Base-by-base conservation (phyloP, 2,888 invertebrate species). In the Ichneumon xanthorius region DNA sequence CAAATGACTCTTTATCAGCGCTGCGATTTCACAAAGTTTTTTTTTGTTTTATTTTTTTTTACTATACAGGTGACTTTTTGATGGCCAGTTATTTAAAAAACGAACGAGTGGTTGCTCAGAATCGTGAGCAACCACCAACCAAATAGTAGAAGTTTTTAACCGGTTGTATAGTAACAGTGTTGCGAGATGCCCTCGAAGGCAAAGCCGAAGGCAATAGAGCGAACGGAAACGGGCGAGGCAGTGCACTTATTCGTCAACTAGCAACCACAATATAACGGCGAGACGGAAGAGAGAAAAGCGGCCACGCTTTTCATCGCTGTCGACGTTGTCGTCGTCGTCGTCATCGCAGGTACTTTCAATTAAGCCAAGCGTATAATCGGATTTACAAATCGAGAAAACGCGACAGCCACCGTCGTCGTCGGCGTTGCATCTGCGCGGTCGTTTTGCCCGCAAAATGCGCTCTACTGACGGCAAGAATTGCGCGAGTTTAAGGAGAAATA, bases 301-400 rank as follows among this genome's bases (percentile, higher is more conserved):
- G 65, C 61, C 16, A 22, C 53, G 79, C 75, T 79, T 75, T 82
- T 80, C 70, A 75, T 58, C 70, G 58, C 26, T 70, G 37, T 78
- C 71, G 50, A 63, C 72, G 53, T 63, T 58, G 40, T 40, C 67
- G 72, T 55, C 73, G 72, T 55, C 73, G 70, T 65, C 73, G 80
- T 50, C 63, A 26, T 67, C 55, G 19, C 58, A 77, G 77, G 76
- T 79, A 84, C 78, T 86, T 84, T 72, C 80, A 85, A 85, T 82
- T 85, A 78, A 82, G 73, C 82, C 67, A 73, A 75, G 77, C 77
- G 78, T 70, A 58, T 85, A 86, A 86, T 86, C 86, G 81, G 86
- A 82, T 86, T 85, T 68, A 70, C 76, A 71, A 79, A 84, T 84
- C 68, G 79, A 75, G 81, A 85, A 83, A 81, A 83, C 61, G 75